Conservation (phyloP, 2,113 vertebrate species). For the Rhineura floridana region DNA sequence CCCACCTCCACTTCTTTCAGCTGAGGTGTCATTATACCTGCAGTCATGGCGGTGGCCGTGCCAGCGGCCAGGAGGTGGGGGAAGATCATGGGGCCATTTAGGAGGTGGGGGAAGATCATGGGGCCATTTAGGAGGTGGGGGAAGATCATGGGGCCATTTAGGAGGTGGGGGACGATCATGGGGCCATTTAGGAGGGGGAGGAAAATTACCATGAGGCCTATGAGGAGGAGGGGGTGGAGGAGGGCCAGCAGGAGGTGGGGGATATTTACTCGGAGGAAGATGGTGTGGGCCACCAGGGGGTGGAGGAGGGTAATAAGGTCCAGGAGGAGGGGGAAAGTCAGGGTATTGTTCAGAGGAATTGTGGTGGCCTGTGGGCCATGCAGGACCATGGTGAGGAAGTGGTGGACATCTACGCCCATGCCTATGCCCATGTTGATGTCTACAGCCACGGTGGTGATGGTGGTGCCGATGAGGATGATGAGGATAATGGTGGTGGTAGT, state of each 20-base stretch:
- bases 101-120: background rate
- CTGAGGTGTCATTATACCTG: conserved; percentile 10
- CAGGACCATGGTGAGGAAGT: background rate
- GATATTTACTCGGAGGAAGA: background rate
- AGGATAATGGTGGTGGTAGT: background rate
- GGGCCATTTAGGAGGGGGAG: background rate
- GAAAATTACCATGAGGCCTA: fast-evolving
- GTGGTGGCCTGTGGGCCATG: background rate
- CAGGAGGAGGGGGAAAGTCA: background rate
- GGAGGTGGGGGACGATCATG: background rate
- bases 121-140: background rate
- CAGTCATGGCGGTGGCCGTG: background rate
- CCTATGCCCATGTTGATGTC: background rate
- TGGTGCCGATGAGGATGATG: background rate
- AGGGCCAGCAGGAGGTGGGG: background rate
- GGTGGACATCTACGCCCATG: conserved; percentile 6
- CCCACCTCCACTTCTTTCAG: conserved; percentile 27
- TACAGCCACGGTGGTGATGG: conserved; percentile 6
- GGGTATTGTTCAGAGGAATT: background rate
- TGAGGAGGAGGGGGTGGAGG: background rate
- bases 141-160: background rate
- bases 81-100: background rate
- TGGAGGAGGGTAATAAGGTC: background rate
- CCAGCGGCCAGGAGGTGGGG: background rate
- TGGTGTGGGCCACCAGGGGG: background rate